Evolutionary conservation across 1,140 invertebrate genomes (phyloP), one percentile per base, ranked within the genome.

Genomic region (Tyrophagus putrescentiae): DNA sequence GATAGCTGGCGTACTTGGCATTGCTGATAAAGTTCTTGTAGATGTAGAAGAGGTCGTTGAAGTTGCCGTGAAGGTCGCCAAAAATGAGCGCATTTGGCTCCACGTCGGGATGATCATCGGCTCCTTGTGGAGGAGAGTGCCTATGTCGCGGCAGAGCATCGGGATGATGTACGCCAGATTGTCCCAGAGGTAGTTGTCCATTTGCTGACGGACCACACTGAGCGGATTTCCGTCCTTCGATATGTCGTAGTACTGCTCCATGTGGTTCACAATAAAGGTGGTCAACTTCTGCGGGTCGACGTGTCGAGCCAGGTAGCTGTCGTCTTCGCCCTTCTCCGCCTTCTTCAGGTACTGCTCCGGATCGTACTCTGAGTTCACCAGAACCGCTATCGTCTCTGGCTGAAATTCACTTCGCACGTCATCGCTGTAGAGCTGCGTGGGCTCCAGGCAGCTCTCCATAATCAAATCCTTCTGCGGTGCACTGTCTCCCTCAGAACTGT

Each of bases 1-100:
- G 72, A 1, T 77, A 75, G 4, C 80, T 79, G 5, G 79, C 66
- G 4, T 74, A 62, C 3, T 77, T 76, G 11, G 78, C 78, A 66
- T 78, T 72, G 48, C 77, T 66, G 79, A 78, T 80, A 18, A 80
- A 67, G 0, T 73, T 74, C 65, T 78, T 79, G 67, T 80, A 79
- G 73, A 79, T 80, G 60, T 73, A 74, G 4, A 78, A 68, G 41
- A 80, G 65, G 67, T 80, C 79, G 36, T 71, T 68, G 62, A 73
- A 78, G 69, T 80, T 80, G 6, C 79, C 79, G 71, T 80, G 78
- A 53, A 80, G 71, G 68, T 80, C 79, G 57, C 21, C 16, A n/a
- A 60, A n/a, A 57, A 41, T 28, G n/a, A 34, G 21, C 27, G 21
- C 42, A 39, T 39, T 21, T 39, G 36, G 36, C 21, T 39, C 36